Conservation (phyloP, 2,888 invertebrate species). For the Thecophora atra region DNA sequence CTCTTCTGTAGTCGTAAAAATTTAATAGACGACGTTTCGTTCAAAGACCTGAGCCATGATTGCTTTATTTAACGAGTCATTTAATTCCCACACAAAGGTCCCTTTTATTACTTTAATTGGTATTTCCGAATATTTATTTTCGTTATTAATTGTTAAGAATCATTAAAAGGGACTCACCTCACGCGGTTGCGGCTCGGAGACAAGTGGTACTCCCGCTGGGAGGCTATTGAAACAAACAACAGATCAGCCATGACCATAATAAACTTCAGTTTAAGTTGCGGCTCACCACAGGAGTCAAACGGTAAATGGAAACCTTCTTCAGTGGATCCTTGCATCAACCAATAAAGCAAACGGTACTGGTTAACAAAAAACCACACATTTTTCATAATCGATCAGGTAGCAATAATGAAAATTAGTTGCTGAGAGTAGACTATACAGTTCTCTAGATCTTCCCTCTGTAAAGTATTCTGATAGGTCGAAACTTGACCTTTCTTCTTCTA, state of each 20-base stretch:
- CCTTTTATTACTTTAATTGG: conserved; percentile 10
- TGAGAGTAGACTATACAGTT: too few species aligned
- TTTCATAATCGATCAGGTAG: background rate
- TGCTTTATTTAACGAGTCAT: conserved; percentile 3
- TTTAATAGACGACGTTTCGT: conserved; percentile 3
- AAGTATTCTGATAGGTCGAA: too few species aligned
- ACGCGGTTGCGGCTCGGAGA: background rate
- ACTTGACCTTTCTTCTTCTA: too few species aligned
- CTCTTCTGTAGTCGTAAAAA: background rate
- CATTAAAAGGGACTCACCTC: conserved; percentile 11
- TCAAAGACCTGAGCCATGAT: conserved; percentile 4
- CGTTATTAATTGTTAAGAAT: conserved; percentile 33
- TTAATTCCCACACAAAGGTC: conserved; percentile 16
- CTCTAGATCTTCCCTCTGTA: background rate
- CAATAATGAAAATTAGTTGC: background rate
- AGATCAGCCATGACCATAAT: conserved; percentile 5
- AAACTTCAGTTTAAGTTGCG: conserved; percentile 1
- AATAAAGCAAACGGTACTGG: background rate
- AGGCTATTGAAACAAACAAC: conserved; percentile 4
- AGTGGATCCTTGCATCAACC: conserved; percentile 14
- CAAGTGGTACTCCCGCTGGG: conserved; percentile 33
- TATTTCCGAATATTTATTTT: conserved; percentile 28
- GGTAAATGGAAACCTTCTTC: background rate
- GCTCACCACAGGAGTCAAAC: conserved; percentile 31
- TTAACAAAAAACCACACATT: background rate